A percentile compares a stretch with the other conserved stretches of the same genome.
These are phyloP conservation scores for Sinosuthora webbiana DNA, from an alignment of 2,113 vertebrate genomes.

Conservation along the genomic window DNA sequence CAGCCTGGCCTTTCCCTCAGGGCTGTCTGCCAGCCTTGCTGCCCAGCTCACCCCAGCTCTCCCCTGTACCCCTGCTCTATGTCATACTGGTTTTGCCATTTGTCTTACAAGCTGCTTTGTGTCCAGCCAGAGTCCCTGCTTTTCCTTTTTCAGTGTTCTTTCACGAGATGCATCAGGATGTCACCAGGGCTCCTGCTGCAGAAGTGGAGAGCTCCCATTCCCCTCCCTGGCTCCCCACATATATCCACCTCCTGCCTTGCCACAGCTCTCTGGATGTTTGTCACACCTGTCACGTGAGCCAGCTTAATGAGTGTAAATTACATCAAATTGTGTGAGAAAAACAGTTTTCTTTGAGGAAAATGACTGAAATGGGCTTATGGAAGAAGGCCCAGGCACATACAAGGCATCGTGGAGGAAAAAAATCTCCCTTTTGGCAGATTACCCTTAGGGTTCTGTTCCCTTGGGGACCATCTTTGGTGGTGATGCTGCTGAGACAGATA, in stretches of 20 bases:
- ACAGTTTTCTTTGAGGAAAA: not conserved
- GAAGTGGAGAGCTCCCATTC: not conserved
- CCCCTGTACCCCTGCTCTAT: rapidly evolving
- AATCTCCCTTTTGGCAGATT: not conserved
- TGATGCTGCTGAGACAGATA: rapidly evolving
- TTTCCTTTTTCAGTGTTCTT: not conserved
- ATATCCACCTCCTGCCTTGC: not conserved
- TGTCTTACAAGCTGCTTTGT: not conserved
- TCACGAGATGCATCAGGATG: not conserved
- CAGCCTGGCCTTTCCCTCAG: not conserved
- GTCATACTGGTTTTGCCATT: not conserved
- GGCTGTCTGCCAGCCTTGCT: not conserved
- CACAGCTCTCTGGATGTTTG: not conserved
- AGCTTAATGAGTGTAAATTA: not conserved
- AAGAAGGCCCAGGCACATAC: not conserved
- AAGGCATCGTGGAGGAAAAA: not conserved
- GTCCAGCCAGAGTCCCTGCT: not conserved
- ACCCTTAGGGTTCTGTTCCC: not conserved
- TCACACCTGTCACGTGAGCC: not conserved
- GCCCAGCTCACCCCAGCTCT: not conserved
- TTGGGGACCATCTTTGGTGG: not conserved
- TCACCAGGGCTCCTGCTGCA: not conserved
- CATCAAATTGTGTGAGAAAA: not conserved
- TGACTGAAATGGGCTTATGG: not conserved
- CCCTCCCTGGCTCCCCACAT: not conserved